A percentile compares a stretch with the other conserved stretches of the same genome.
These are phyloP conservation scores for Danio choprae DNA, from an alignment of 2,797 vertebrate genomes.

Conservation along the genomic window DNA sequence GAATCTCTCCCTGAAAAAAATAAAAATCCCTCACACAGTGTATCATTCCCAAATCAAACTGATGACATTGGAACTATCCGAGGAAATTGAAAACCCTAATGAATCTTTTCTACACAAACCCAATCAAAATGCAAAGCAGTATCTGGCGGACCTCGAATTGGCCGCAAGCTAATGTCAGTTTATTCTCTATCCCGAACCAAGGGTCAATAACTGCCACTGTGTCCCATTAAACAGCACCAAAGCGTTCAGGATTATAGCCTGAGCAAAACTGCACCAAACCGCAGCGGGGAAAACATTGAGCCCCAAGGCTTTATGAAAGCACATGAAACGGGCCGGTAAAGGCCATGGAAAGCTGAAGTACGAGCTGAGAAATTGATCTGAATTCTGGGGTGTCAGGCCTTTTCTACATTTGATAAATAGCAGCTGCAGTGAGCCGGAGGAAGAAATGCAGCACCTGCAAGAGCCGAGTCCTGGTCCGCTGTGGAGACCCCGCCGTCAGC, in stretches of 20 bases:
- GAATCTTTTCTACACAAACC: conserved; percentile 42
- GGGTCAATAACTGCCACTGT: conserved; percentile 47
- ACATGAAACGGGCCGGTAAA: conserved; percentile 35
- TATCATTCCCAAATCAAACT: conserved; percentile 35
- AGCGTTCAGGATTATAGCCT: conserved; percentile 30
- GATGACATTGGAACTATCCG: conserved; percentile 25
- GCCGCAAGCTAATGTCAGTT: conserved; percentile 38
- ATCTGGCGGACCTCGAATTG: conserved; percentile 9
- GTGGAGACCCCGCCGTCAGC: conserved; percentile 30
- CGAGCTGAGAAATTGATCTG: conserved; percentile 56
- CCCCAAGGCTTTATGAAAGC: conserved; percentile 33
- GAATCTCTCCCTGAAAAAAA: conserved; percentile 9
- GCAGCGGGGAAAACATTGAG: conserved; percentile 31
- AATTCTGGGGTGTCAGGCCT: conserved; percentile 49
- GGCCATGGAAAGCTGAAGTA: conserved; percentile 45
- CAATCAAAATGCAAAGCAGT: conserved; percentile 51
- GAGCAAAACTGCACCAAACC: conserved; percentile 33
- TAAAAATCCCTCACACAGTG: conserved; percentile 17
- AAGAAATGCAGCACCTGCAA: conserved; percentile 65
- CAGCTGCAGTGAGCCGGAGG: conserved; percentile 40
- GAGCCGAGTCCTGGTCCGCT: conserved; percentile 45
- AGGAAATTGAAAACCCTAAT: conserved; percentile 42
- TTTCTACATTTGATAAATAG: conserved; percentile 55
- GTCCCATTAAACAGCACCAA: conserved; percentile 33
- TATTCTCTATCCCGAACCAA: conserved; percentile 26